These are phyloP conservation scores for Drosophila mettleri DNA, from an alignment of 2,888 invertebrate genomes.

Conservation along the genomic window DNA sequence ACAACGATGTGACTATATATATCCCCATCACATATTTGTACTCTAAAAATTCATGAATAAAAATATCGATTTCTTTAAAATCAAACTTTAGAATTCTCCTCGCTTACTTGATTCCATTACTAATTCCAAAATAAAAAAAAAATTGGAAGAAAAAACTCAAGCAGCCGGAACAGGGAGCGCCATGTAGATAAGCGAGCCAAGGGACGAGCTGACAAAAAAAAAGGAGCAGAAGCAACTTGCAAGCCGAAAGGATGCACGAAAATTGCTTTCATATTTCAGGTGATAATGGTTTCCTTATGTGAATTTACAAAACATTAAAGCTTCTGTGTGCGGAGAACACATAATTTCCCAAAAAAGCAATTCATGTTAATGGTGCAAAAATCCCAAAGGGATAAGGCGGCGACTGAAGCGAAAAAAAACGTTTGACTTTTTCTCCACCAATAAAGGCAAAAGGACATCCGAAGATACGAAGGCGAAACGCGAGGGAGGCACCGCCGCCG, in stretches of 20 bases:
- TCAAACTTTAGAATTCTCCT: not conserved
- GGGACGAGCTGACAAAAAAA: constrained; percentile 28
- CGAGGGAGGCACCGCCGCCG: constrained; percentile 59
- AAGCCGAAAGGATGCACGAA: constrained; percentile 69
- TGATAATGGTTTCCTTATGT: constrained; percentile 84
- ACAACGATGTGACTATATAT: too few relatives aligned
- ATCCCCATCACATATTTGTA: not conserved
- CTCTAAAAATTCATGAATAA: not conserved
- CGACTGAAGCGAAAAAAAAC: constrained; percentile 36
- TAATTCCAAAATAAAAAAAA: not conserved
- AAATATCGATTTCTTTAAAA: constrained; percentile 22
- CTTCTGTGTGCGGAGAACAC: constrained; percentile 71
- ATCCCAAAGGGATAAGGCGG: constrained; percentile 81
- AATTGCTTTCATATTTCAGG: constrained; percentile 84
- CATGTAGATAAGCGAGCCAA: constrained; percentile 45
- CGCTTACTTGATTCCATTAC: constrained; percentile 9
- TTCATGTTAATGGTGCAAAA: constrained; percentile 82
- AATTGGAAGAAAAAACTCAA: constrained; percentile 1
- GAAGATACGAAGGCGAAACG: constrained; percentile 72
- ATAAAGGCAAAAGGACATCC: constrained; percentile 72
- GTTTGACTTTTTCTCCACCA: constrained; percentile 62
- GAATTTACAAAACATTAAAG: constrained; percentile 83
- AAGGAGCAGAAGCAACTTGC: constrained; percentile 22
- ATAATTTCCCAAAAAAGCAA: constrained; percentile 83
- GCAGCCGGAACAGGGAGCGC: constrained; percentile 6